Evolutionary conservation across 2,797 vertebrate genomes (phyloP).

Genomic region (Huso huso): DNA sequence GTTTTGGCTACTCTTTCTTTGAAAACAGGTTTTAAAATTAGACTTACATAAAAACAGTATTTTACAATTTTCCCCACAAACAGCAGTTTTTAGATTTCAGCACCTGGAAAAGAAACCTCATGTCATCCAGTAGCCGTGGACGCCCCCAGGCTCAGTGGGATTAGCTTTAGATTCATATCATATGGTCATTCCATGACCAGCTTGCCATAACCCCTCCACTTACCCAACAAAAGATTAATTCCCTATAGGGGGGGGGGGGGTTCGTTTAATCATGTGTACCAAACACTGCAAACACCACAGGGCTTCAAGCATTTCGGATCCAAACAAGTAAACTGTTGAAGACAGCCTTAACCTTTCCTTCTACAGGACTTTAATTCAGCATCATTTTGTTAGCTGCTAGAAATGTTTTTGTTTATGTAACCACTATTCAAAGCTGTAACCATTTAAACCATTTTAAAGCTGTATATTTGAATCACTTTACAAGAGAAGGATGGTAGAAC

Average conservation of each 20-base stretch:
- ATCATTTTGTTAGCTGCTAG: too few relatives aligned
- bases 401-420: too few relatives aligned
- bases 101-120: slow-evolving; percentile 42
- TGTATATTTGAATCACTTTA: too few relatives aligned
- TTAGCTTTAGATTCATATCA: slow-evolving; percentile 64
- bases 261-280: too few relatives aligned
- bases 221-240: slow-evolving; percentile 45
- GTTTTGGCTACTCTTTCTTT: not conserved
- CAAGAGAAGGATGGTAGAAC: too few relatives aligned
- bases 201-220: slow-evolving; percentile 41
- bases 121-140: slow-evolving; percentile 44
- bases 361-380: too few relatives aligned
- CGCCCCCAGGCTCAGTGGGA: slow-evolving; percentile 52
- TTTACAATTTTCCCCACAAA: not conserved
- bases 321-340: too few relatives aligned
- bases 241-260: slow-evolving; percentile 37
- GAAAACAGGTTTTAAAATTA: not conserved
- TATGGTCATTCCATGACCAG: slow-evolving; percentile 51
- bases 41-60: not conserved
- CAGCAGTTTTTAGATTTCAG: slow-evolving; percentile 36
- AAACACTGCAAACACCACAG: too few relatives aligned
- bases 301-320: too few relatives aligned
- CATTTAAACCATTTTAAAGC: too few relatives aligned
- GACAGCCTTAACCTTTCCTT: too few relatives aligned
- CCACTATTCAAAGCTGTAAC: too few relatives aligned